Percentiles rank a stretch among this genome's conserved stretches.
Conservation (phyloP, 1,140 invertebrate genomes). For the Lethocerus indicus region DNA sequence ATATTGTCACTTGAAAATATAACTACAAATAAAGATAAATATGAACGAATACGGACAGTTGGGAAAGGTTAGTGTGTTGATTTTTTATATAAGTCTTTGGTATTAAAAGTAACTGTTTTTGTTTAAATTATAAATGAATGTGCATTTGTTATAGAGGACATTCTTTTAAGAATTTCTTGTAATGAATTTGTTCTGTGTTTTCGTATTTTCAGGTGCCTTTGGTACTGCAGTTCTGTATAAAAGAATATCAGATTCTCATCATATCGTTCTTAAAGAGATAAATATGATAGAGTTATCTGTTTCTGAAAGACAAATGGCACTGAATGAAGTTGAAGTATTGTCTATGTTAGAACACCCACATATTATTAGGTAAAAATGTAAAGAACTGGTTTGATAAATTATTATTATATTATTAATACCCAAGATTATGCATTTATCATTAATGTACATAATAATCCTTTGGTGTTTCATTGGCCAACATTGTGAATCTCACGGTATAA, state of each 20-base stretch:
- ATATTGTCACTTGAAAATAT: no score
- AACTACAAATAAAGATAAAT: no score
- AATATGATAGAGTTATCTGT: slow-evolving; percentile 52
- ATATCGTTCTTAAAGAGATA: slow-evolving; percentile 62
- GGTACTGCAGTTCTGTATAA: slow-evolving; percentile 54
- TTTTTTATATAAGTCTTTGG: background rate
- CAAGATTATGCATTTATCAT: no score
- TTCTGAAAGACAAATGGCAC: slow-evolving; percentile 46
- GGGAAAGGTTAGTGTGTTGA: slow-evolving; percentile 32
- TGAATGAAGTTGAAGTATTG: slow-evolving; percentile 59
- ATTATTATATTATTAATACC: no score
- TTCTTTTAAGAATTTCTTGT: background rate
- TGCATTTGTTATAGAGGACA: background rate
- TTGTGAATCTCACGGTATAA: no score
- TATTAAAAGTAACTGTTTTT: background rate
- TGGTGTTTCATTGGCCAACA: no score
- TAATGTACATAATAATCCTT: no score
- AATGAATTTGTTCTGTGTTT: background rate
- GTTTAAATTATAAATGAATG: background rate
- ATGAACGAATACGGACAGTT: slow-evolving; percentile 40
- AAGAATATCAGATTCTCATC: slow-evolving; percentile 39
- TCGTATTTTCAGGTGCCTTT: slow-evolving; percentile 41
- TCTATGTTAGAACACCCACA: slow-evolving; percentile 56
- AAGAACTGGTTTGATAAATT: no score
- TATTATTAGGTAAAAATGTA: slow-evolving; percentile 37